These are phyloP conservation scores for Drosophila tripunctata DNA, from an alignment of 2,888 invertebrate species.

Conservation along the genomic window DNA sequence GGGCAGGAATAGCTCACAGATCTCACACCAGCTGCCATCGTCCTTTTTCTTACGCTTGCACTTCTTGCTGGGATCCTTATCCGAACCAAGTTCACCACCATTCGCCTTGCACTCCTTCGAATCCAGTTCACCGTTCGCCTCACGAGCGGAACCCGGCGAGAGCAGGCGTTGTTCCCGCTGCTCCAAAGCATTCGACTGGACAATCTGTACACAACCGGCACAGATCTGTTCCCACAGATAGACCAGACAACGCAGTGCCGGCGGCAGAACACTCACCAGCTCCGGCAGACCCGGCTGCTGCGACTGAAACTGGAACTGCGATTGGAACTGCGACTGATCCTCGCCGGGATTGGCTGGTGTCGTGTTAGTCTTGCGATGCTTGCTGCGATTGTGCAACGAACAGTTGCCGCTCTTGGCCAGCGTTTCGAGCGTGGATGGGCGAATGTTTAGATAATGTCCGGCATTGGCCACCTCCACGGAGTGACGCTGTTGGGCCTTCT, in stretches of 20 bases:
- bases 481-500: slow-evolving; percentile 90
- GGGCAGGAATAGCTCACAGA: slow-evolving; percentile 91
- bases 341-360: slow-evolving; percentile 28
- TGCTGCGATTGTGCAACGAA: slow-evolving; percentile 90
- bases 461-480: slow-evolving; percentile 93
- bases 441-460: slow-evolving; percentile 90
- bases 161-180: slow-evolving; percentile 75
- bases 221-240: slow-evolving; percentile 95
- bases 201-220: slow-evolving; percentile 88
- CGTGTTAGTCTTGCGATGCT: slow-evolving; percentile 85
- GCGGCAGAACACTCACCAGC: slow-evolving; percentile 90
- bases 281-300: slow-evolving; percentile 83
- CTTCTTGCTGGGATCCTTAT: slow-evolving; percentile 81
- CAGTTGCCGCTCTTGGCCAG: slow-evolving; percentile 91
- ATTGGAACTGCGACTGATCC: slow-evolving; percentile 45
- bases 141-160: slow-evolving; percentile 61
- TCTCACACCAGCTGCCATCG: slow-evolving; percentile 88
- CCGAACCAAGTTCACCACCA: slow-evolving; percentile 42
- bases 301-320: slow-evolving; percentile 55
- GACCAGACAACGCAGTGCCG: slow-evolving; percentile 94
- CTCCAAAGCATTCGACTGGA: slow-evolving; percentile 82
- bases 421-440: slow-evolving; percentile 91
- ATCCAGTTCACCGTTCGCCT: slow-evolving; percentile 58
- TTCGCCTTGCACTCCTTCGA: slow-evolving; percentile 56
- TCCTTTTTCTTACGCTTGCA: slow-evolving; percentile 83